A percentile compares a stretch with the other conserved stretches of the same genome.
Evolutionary conservation across 2,113 vertebrate species (phyloP).

Genomic region (Xenopus borealis): DNA sequence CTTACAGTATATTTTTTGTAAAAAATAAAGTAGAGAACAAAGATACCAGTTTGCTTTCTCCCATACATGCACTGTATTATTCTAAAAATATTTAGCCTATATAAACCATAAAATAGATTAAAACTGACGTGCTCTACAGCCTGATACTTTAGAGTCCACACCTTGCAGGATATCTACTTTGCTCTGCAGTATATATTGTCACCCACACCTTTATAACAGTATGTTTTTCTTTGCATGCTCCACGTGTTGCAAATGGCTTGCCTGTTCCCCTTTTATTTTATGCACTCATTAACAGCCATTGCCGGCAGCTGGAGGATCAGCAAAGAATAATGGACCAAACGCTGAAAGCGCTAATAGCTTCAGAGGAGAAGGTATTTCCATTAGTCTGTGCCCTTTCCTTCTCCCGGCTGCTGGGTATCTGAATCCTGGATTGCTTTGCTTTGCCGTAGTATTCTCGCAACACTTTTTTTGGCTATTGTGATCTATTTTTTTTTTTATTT

Average conservation of each 20-base stretch:
- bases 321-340: constrained; percentile 91
- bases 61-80: neutral
- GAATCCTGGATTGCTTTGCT: constrained; percentile 6
- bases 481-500: constrained; percentile 22
- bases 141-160: neutral
- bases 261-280: constrained; percentile 70
- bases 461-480: constrained; percentile 20
- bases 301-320: constrained; percentile 84
- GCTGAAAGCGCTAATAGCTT: constrained; percentile 89
- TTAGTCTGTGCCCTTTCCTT: constrained; percentile 56
- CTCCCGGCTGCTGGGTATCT: constrained; percentile 9
- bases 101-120: neutral
- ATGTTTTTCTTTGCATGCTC: constrained; percentile 71
- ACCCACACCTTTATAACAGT: constrained; percentile 16
- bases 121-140: neutral
- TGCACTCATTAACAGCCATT: constrained; percentile 89
- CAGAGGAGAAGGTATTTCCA: constrained; percentile 87
- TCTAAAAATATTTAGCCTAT: no score
- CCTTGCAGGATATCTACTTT: neutral
- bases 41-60: no score
- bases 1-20: no score
- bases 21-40: no score
- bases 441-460: constrained; percentile 8
- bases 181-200: neutral
- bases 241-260: constrained; percentile 86